These are phyloP conservation scores for Leptestheria dahalacensis DNA, from an alignment of 1,140 invertebrate genomes.

Conservation along the genomic window DNA sequence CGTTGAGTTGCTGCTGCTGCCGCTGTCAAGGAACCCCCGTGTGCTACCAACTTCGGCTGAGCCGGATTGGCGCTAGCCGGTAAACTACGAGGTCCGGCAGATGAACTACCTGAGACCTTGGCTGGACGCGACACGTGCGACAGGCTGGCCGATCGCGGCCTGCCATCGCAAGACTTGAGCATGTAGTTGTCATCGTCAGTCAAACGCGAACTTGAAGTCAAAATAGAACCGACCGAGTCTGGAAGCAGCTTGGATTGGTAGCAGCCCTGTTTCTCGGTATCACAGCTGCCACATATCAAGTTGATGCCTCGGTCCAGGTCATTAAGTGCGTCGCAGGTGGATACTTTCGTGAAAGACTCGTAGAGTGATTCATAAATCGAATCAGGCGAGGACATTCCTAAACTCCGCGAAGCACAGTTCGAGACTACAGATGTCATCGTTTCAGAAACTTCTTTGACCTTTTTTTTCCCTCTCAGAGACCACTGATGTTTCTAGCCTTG, in stretches of 20 bases:
- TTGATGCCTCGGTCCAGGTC: not conserved
- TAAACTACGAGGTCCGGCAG: constrained; percentile 14
- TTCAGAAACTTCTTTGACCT: not conserved
- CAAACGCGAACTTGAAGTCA: not conserved
- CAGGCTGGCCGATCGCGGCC: constrained; percentile 22
- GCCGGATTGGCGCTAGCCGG: constrained; percentile 19
- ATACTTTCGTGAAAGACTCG: not conserved
- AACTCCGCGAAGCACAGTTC: no score
- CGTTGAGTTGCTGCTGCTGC: constrained; percentile 32
- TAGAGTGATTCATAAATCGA: not conserved
- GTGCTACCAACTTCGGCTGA: constrained; percentile 26
- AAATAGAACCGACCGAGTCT: not conserved
- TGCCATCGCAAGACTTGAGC: constrained; percentile 24
- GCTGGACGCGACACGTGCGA: constrained; percentile 13
- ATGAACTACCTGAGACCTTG: not conserved
- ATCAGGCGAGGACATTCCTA: not conserved
- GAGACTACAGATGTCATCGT: no score
- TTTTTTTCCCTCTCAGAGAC: not conserved
- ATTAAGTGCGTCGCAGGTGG: not conserved
- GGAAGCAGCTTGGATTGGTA: not conserved
- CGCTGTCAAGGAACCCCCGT: constrained; percentile 23
- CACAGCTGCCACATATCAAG: not conserved
- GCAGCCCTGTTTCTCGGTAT: not conserved
- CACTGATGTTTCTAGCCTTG: not conserved
- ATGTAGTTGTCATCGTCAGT: constrained; percentile 39